Evolutionary conservation across 2,888 invertebrate species (phyloP).

Genomic region (Netelia fuscicornis): DNA sequence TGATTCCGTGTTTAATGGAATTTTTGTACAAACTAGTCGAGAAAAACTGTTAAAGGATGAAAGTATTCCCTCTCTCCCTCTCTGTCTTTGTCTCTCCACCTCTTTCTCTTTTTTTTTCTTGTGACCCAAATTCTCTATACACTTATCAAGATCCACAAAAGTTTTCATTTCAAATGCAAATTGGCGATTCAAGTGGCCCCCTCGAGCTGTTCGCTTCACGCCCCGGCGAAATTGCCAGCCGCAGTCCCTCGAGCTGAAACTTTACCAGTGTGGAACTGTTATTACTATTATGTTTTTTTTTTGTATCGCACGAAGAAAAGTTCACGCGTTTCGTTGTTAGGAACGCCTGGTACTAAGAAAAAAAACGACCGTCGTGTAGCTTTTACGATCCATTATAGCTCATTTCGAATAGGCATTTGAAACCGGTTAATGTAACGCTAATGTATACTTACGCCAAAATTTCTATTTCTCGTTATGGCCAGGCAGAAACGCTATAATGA

Average conservation of each 20-base stretch:
- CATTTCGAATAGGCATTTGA: conserved; percentile 3
- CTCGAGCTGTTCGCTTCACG: conserved; percentile 40
- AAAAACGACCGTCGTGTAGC: background rate
- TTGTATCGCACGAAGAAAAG: conserved; percentile 13
- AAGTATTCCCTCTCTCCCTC: no score
- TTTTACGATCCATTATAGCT: conserved; percentile 31
- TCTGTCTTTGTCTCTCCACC: background rate
- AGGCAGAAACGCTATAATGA: no score
- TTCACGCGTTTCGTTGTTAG: conserved; percentile 12
- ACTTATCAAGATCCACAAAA: conserved; percentile 54
- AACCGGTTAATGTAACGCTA: no score
- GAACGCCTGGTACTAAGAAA: background rate
- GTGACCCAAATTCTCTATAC: conserved; percentile 35
- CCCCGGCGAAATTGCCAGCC: conserved; percentile 37
- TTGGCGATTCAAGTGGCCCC: conserved; percentile 53
- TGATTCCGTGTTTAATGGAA: background rate
- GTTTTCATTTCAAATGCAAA: conserved; percentile 66
- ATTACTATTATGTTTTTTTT: conserved; percentile 30
- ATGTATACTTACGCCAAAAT: no score
- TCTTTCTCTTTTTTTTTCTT: conserved; percentile 1
- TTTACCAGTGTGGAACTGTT: conserved; percentile 28
- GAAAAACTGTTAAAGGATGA: no score
- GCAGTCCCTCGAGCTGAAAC: conserved; percentile 42
- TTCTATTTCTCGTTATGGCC: no score
- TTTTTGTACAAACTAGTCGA: background rate